Percentiles rank a stretch among this genome's conserved stretches.
These are phyloP conservation scores for Platysteira castanea DNA, from an alignment of 2,113 vertebrate genomes.

Conservation along the genomic window DNA sequence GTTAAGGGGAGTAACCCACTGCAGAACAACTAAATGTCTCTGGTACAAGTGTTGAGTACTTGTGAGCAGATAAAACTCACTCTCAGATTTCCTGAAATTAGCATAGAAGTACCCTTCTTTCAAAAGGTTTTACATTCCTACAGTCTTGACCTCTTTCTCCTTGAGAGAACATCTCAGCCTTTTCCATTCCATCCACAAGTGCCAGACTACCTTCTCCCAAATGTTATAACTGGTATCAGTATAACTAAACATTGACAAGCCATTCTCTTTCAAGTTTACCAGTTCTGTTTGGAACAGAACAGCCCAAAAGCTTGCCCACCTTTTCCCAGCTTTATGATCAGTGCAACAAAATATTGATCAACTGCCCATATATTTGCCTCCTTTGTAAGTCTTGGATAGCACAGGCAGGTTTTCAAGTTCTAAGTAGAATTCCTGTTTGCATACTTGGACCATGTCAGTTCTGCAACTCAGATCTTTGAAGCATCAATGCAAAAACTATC, in stretches of 20 bases:
- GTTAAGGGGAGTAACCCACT: neutral
- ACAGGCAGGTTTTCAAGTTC: neutral
- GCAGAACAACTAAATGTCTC: neutral
- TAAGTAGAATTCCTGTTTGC: neutral
- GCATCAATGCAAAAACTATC: neutral
- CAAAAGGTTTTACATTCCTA: neutral
- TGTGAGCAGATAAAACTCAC: neutral
- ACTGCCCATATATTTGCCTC: neutral
- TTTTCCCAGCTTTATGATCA: neutral
- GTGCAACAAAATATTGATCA: neutral
- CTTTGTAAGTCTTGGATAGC: neutral
- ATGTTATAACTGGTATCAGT: neutral
- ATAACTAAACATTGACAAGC: neutral
- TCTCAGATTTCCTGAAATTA: neutral
- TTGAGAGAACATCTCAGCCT: neutral
- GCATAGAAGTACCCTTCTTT: neutral
- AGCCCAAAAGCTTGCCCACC: neutral
- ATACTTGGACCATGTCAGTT: rapidly evolving
- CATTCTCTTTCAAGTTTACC: neutral
- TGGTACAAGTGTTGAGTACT: neutral
- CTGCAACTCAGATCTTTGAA: neutral
- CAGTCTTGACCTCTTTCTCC: neutral
- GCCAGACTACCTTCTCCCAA: neutral
- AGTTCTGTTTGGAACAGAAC: neutral
- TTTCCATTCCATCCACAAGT: neutral